Evolutionary conservation across 2,113 vertebrate genomes (phyloP), one percentile per base, ranked within the genome.

Genomic region (Gracilinanus agilis): DNA sequence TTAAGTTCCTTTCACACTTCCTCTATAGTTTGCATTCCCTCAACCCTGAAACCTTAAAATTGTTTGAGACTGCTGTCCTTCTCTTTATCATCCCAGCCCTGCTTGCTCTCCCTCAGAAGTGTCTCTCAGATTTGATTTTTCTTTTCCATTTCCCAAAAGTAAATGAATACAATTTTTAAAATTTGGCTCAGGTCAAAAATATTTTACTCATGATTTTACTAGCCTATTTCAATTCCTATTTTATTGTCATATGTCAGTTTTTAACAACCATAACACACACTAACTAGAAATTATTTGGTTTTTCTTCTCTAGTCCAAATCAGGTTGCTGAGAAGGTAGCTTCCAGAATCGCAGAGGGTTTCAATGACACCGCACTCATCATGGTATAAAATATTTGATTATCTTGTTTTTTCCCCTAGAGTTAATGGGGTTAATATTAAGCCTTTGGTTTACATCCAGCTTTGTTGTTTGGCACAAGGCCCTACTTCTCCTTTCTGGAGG

Each of bases 241-340:
- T 49, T 83, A 40, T 83, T 67, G 29, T 12, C 19, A 40, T 34
- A 13, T 40, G n/a, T 83, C 67, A 7, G 5, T 83, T 83, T n/a
- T 83, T 83, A 83, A 83, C 7, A 40, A 1, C n/a, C 67, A 75
- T n/a, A n/a, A n/a, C 58, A 67, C 61, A 75, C 4, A 13, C 0
- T 0, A 61, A 75, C 89, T 90, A 12, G 91, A 24, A 75, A 96
- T 95, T 25, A 96, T 54, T 83, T 93, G 89, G 9, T 90, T 9
- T n/a, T 93, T 97, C 54, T 97, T 94, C 95, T 95, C 54, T 96
- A 99, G 99, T 97, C 99, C 99, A 13, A 99, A 99, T 98, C 99
- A 99, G 98, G 99, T 99, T 3, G 99, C 99, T 24, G 99, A 99
- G 95, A 99, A 99, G 96, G 99, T 99, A 93, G 99, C 99, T 13